phyloP scores from a whole-genome alignment of 2,888 invertebrate species.

The Agonopterix alstromeriana region DNA sequence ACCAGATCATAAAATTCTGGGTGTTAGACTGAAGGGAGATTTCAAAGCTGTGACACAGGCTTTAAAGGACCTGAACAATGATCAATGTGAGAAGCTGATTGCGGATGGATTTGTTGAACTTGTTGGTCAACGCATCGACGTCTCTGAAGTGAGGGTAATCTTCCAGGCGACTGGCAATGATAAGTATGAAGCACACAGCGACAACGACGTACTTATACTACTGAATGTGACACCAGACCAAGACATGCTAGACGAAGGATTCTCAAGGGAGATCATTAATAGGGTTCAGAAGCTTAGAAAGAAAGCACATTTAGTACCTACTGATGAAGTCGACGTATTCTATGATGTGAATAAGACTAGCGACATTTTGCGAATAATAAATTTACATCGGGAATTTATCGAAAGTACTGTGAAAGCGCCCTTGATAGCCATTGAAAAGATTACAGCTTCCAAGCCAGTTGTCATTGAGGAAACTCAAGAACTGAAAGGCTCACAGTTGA shows the following conservation, averaged over 20 bases:
- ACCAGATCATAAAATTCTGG: constrained; percentile 95
- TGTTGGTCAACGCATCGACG: constrained; percentile 84
- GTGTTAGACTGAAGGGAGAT: constrained; percentile 90
- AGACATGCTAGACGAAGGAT: constrained; percentile 94
- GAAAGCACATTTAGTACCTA: constrained; percentile 93
- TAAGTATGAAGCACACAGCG: constrained; percentile 93
- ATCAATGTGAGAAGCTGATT: constrained; percentile 86
- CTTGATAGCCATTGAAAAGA: constrained; percentile 73
- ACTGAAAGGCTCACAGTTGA: constrained; percentile 84
- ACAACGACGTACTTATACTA: constrained; percentile 92
- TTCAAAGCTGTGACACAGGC: constrained; percentile 91
- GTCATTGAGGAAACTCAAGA: constrained; percentile 84
- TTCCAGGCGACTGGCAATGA: constrained; percentile 83
- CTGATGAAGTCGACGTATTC: constrained; percentile 91
- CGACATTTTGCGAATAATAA: constrained; percentile 82
- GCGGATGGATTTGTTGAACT: constrained; percentile 83
- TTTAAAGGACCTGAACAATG: constrained; percentile 86
- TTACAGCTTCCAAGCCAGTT: constrained; percentile 59
- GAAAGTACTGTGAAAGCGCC: constrained; percentile 89
- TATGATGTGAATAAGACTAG: constrained; percentile 79
- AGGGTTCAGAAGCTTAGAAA: constrained; percentile 97
- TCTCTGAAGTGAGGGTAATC: constrained; percentile 89
- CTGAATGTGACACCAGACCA: constrained; percentile 93
- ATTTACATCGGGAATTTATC: constrained; percentile 85
- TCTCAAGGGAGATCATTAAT: constrained; percentile 96